Percentiles rank a stretch among this genome's conserved stretches.
Evolutionary conservation across 2,113 vertebrate species (phyloP).

Genomic region (Uria aalge): DNA sequence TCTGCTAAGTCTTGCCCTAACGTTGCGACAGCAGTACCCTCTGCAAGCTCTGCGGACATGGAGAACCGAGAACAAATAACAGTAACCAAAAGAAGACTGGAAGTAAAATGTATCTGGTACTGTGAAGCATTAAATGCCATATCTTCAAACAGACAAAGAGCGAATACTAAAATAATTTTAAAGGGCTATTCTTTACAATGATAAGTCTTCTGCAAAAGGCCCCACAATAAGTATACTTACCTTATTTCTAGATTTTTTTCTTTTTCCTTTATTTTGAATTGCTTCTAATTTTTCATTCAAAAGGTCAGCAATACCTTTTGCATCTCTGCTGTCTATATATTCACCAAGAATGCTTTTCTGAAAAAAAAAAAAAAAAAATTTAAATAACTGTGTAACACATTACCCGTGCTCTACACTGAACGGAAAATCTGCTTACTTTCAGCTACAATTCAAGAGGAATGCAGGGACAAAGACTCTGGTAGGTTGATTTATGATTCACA

Average conservation of each 20-base stretch:
- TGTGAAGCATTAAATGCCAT: not conserved
- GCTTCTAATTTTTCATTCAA: slow-evolving; percentile 81
- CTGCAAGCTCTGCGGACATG: not conserved
- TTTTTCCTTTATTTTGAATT: slow-evolving; percentile 73
- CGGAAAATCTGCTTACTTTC: not conserved
- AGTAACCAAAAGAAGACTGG: not conserved
- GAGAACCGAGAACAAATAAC: not conserved
- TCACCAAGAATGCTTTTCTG: slow-evolving; percentile 81
- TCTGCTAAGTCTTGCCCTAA: not conserved
- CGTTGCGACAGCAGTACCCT: not conserved
- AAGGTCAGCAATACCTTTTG: slow-evolving; percentile 80
- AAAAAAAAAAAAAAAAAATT: not conserved
- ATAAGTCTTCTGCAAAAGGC: not conserved
- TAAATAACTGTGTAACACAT: too few relatives aligned
- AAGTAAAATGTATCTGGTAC: not conserved
- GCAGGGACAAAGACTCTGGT: not conserved
- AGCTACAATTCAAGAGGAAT: not conserved
- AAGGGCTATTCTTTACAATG: not conserved
- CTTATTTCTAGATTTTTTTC: slow-evolving; percentile 76
- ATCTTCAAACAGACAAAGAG: not conserved
- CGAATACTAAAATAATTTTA: not conserved
- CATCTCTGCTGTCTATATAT: slow-evolving; percentile 86
- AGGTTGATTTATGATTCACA: not conserved
- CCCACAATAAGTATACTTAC: slow-evolving; percentile 62
- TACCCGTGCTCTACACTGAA: not conserved